Evolutionary conservation across 2,113 vertebrate species (phyloP).

Genomic region (Circaetus gallicus): DNA sequence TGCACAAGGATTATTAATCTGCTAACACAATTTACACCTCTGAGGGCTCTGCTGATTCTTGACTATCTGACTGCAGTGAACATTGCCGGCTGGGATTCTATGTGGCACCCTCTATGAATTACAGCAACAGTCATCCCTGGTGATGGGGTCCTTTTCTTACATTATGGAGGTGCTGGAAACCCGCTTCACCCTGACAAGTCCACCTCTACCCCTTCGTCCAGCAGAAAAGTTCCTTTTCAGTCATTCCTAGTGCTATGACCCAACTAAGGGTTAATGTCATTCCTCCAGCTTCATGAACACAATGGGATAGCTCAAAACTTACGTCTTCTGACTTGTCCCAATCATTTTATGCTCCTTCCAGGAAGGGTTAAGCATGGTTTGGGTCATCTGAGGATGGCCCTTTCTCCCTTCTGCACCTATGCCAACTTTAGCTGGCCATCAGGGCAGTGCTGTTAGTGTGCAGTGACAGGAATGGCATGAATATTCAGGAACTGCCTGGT

Average conservation of each 20-base stretch:
- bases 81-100: not conserved
- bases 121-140: not conserved
- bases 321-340: fast-evolving
- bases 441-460: not conserved
- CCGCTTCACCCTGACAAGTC: not conserved
- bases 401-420: not conserved
- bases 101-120: not conserved
- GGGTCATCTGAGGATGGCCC: not conserved
- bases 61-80: not conserved
- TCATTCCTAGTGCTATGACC: not conserved
- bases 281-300: not conserved
- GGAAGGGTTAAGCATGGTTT: not conserved
- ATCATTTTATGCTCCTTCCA: not conserved
- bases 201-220: not conserved
- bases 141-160: not conserved
- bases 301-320: not conserved
- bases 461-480: not conserved
- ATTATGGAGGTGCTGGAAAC: not conserved
- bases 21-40: not conserved
- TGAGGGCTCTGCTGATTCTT: not conserved
- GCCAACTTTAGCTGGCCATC: too few species aligned
- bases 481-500: not conserved
- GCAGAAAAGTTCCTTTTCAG: not conserved
- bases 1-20: not conserved
- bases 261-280: not conserved